A percentile compares a stretch with the other conserved stretches of the same genome.
Evolutionary conservation across 1,140 invertebrate genomes (phyloP).

Genomic region (Hylyphantes graminicola): DNA sequence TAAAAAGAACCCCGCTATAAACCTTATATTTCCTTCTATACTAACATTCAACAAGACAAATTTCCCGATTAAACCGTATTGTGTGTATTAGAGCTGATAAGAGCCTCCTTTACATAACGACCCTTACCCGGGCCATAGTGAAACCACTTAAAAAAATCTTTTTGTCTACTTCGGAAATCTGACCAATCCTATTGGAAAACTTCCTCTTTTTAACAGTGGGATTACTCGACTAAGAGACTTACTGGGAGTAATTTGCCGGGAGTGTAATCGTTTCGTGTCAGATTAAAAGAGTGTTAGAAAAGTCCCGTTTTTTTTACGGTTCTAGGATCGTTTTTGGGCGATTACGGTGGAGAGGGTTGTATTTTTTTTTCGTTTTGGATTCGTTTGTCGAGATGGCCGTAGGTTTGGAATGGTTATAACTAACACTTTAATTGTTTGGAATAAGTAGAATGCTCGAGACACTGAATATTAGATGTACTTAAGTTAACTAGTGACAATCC

Average conservation of each 20-base stretch:
- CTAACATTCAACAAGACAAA: constrained; percentile 22
- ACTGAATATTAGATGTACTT: too few relatives aligned
- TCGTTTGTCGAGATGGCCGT: too few relatives aligned
- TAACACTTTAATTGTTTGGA: too few relatives aligned
- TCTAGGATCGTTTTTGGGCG: constrained; percentile 16
- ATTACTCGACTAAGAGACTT: constrained; percentile 55
- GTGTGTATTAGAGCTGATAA: constrained; percentile 35
- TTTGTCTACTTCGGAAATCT: constrained; percentile 32
- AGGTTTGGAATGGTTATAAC: too few relatives aligned
- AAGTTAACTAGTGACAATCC: too few relatives aligned
- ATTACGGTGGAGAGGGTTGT: constrained; percentile 3
- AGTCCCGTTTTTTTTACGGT: constrained; percentile 44
- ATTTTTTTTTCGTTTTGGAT: neutral
- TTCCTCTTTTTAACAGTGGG: constrained; percentile 42
- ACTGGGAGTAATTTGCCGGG: constrained; percentile 47
- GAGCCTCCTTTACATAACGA: constrained; percentile 24
- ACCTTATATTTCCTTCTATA: constrained; percentile 18
- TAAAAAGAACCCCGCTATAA: neutral
- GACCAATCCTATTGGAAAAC: constrained; percentile 31
- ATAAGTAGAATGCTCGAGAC: too few relatives aligned
- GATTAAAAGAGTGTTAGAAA: constrained; percentile 58
- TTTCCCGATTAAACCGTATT: constrained; percentile 56
- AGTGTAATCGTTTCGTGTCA: constrained; percentile 50
- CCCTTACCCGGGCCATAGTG: neutral
- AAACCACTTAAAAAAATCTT: constrained; percentile 8